Conservation (phyloP, 2,113 vertebrate genomes). For the Brachionichthys hirsutus region DNA sequence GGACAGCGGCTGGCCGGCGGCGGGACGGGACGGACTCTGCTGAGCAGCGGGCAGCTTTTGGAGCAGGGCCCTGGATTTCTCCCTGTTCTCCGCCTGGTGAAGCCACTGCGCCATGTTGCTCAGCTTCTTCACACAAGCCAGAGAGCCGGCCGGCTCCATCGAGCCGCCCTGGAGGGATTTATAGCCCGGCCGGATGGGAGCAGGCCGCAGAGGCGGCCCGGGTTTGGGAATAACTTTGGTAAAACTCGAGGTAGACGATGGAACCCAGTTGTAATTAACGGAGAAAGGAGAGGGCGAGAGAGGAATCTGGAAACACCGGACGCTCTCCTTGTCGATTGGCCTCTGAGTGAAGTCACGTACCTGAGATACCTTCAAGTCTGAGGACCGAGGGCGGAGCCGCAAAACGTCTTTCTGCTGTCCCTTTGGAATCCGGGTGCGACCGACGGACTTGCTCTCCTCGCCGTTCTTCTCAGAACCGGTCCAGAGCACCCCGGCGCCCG, state of each 20-base stretch:
- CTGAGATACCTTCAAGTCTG: conserved; percentile 41
- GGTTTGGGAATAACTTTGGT: conserved; percentile 72
- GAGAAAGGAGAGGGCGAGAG: conserved; percentile 16
- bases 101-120: conserved; percentile 30
- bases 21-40: conserved; percentile 55
- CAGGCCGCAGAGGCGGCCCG: conserved; percentile 55
- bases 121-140: conserved; percentile 55
- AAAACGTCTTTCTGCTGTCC: conserved; percentile 43
- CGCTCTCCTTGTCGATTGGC: conserved; percentile 31
- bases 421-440: conserved; percentile 38
- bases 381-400: conserved; percentile 11
- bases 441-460: conserved; percentile 49
- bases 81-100: conserved; percentile 67
- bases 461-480: conserved; percentile 28
- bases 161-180: conserved; percentile 50
- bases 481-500: conserved; percentile 25
- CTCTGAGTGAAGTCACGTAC: conserved; percentile 49
- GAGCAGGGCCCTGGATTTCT: conserved; percentile 63
- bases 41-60: conserved; percentile 63
- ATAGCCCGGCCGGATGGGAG: conserved; percentile 57
- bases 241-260: conserved; percentile 71
- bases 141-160: conserved; percentile 35
- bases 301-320: conserved; percentile 30
- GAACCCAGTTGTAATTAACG: conserved; percentile 49
- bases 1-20: conserved; percentile 27